These are phyloP conservation scores for Drosophila crucigera DNA, from an alignment of 2,888 invertebrate species.

Conservation along the genomic window DNA sequence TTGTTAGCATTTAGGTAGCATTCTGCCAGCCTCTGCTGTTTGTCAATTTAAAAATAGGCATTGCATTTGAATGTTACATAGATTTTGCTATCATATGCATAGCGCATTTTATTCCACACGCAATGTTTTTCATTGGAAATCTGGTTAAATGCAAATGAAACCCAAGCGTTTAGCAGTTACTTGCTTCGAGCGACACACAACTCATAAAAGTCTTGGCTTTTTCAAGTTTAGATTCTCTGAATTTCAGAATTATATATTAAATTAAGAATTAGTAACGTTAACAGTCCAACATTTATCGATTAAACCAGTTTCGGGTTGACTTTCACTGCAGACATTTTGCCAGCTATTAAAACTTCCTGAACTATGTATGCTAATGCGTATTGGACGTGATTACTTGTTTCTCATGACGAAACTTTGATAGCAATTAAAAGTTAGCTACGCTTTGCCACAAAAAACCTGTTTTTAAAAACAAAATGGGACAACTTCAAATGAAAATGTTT, in stretches of 20 bases:
- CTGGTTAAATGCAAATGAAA: conserved; percentile 66
- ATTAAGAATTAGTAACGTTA: background rate
- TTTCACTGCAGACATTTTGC: conserved; percentile 24
- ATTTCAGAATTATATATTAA: background rate
- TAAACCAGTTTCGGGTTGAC: conserved; percentile 28
- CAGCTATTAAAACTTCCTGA: conserved; percentile 26
- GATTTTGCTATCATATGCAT: conserved; percentile 52
- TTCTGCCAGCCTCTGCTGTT: conserved; percentile 17
- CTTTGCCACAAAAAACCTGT: background rate
- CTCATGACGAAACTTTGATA: conserved; percentile 3
- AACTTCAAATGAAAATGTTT: background rate
- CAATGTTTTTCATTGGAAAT: conserved; percentile 70
- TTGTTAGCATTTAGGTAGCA: conserved; percentile 57
- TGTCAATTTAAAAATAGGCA: conserved; percentile 51
- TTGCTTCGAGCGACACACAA: conserved; percentile 5
- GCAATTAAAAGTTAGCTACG: background rate
- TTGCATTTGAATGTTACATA: conserved; percentile 59
- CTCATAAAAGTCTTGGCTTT: conserved; percentile 8
- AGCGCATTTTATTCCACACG: conserved; percentile 64
- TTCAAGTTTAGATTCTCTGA: background rate
- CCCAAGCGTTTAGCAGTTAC: background rate
- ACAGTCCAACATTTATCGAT: background rate
- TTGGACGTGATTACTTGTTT: conserved; percentile 23
- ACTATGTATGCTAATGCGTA: conserved; percentile 36
- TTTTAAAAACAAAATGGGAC: background rate